Base-by-base conservation (phyloP, 1,140 invertebrate species). In the Aradophagus sp. region DNA sequence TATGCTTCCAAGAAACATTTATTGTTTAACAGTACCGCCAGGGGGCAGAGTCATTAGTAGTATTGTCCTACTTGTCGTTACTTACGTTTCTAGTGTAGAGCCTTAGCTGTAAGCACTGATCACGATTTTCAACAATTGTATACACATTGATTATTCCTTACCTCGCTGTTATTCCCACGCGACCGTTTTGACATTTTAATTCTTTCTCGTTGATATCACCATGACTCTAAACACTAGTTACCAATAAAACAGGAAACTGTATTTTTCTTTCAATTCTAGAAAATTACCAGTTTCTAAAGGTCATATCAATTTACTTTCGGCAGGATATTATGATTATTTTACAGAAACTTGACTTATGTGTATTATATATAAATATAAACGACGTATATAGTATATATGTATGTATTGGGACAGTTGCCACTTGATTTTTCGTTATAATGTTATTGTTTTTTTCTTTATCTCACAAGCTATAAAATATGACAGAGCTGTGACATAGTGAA, bases 401-500 rank as follows among this genome's bases (percentile, higher is more conserved):
- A 63, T 20, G 14, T 52, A 27, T 34, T 44, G 31, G 52, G 12
- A 27, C 5, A 39, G 53, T 23, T n/a, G n/a, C n/a, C n/a, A n/a
- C n/a, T n/a, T n/a, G n/a, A n/a, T n/a, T n/a, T n/a, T n/a, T n/a
- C n/a, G n/a, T n/a, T n/a, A n/a, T n/a, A n/a, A n/a, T n/a, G n/a
- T n/a, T n/a, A n/a, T n/a, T n/a, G n/a, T n/a, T n/a, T n/a, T n/a
- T n/a, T n/a, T n/a, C n/a, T n/a, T n/a, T 65, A 52, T 61, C 39
- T 44, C n/a, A 11, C 32, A 14, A 34, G 78, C 56, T 78, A 75
- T 65, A 76, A 74, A 77, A 75, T 78, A 80, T 73, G 69, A 82
- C 58, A 61, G 66, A 81, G 82, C 83, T 84, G 81, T 84, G 81
- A 84, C 75, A 82, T 84, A 84, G 82, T 82, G 76, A 83, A 81